phyloP scores from a whole-genome alignment of 2,797 vertebrate genomes.

The Pipistrellus nathusii region DNA sequence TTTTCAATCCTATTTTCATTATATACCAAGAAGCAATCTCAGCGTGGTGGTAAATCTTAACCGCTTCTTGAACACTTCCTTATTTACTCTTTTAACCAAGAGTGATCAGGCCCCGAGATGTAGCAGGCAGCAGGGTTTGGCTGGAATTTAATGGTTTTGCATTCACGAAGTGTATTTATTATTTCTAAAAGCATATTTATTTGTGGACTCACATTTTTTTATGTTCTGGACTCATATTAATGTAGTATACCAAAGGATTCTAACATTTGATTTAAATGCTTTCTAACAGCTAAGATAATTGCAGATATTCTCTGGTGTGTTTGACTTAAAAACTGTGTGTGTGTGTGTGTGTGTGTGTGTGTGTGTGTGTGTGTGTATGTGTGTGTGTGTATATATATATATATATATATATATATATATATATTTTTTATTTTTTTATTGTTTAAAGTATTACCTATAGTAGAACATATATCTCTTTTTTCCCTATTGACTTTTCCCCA shows the following conservation, averaged over 20 bases:
- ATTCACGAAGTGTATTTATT: not conserved
- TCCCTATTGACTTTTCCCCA: too few species aligned
- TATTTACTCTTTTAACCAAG: not conserved
- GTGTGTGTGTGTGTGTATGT: too few species aligned
- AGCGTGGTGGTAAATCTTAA: not conserved
- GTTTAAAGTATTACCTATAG: too few species aligned
- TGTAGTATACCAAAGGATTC: not conserved
- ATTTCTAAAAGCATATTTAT: constrained; percentile 24
- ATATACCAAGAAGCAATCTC: not conserved
- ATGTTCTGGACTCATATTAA: not conserved
- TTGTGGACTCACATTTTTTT: not conserved
- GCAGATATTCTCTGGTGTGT: not conserved
- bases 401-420: too few species aligned
- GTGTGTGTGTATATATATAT: too few species aligned
- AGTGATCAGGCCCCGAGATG: not conserved
- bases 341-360: too few species aligned
- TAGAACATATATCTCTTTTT: too few species aligned
- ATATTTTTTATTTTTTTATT: too few species aligned
- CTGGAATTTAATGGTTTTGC: constrained; percentile 38
- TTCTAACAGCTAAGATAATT: constrained; percentile 17
- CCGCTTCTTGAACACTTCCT: not conserved
- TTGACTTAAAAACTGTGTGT: not conserved
- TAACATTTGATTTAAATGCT: constrained; percentile 24
- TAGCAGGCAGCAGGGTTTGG: not conserved
- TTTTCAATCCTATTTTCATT: constrained; percentile 44